These are phyloP conservation scores for Masticophis lateralis DNA, from an alignment of 2,797 vertebrate species.

Conservation along the genomic window DNA sequence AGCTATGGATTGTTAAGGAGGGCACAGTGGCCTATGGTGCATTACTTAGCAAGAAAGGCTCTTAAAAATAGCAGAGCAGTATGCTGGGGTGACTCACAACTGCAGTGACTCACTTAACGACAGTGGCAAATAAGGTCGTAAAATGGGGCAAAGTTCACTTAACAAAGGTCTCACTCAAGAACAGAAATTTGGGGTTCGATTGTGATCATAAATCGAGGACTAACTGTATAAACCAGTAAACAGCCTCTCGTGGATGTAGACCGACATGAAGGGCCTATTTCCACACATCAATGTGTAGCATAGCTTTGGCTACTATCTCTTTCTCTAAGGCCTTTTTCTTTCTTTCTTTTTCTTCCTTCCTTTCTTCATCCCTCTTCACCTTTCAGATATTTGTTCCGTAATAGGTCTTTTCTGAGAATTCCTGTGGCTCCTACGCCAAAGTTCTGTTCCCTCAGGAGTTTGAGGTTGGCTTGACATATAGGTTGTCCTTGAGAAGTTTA, in stretches of 20 bases:
- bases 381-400: constrained; percentile 86
- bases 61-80: background rate
- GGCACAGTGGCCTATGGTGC: background rate
- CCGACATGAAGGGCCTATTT: background rate
- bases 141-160: too few relatives aligned
- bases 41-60: background rate
- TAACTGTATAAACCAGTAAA: too few relatives aligned
- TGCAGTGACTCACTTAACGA: background rate
- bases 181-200: too few relatives aligned
- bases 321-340: constrained; percentile 52
- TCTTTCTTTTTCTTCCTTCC: constrained; percentile 22
- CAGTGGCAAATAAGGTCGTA: background rate
- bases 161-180: too few relatives aligned
- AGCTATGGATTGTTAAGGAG: background rate
- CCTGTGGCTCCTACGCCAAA: constrained; percentile 80
- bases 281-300: background rate
- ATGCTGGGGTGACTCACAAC: background rate
- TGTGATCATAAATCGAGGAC: too few relatives aligned
- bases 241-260: background rate
- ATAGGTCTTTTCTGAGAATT: constrained; percentile 84
- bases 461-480: constrained; percentile 83
- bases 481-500: constrained; percentile 61
- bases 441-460: constrained; percentile 88
- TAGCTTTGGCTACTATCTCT: constrained; percentile 31
- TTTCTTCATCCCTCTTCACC: constrained; percentile 72